A percentile compares a stretch with the other conserved stretches of the same genome.
Evolutionary conservation across 2,113 vertebrate species (phyloP).

Genomic region (Chaetorhynchus papuensis): DNA sequence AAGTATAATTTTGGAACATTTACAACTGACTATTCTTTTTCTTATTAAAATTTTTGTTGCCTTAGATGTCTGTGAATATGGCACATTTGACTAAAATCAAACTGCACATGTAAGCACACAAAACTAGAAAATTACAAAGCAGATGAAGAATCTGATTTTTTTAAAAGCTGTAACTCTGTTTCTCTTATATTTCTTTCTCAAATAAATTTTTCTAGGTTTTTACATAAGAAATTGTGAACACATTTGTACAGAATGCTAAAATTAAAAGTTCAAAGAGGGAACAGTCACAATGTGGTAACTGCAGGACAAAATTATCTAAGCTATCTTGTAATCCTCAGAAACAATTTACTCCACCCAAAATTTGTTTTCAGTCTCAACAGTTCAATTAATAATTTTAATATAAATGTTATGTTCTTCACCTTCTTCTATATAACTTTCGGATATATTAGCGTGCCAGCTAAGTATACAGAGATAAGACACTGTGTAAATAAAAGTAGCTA

Average conservation of each 20-base stretch:
- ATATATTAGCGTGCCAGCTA: background rate
- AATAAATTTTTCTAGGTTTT: background rate
- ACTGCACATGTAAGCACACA: background rate
- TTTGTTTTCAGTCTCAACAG: background rate
- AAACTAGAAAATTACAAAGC: background rate
- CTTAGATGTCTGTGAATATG: constrained; percentile 1
- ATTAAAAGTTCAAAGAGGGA: background rate
- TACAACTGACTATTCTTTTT: background rate
- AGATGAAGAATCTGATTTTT: background rate
- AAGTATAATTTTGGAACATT: constrained; percentile 5
- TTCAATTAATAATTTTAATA: background rate
- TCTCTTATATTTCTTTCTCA: background rate
- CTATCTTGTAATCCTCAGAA: background rate
- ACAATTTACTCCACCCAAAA: constrained; percentile 31
- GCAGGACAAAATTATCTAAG: background rate
- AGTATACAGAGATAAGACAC: background rate
- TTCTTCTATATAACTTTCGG: background rate
- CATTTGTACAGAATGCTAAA: background rate
- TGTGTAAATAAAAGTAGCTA: background rate
- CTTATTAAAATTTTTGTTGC: constrained; percentile 15
- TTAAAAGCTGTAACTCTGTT: background rate
- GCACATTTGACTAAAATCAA: background rate
- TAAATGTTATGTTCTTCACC: background rate
- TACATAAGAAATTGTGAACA: background rate
- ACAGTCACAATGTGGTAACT: background rate